Conservation (phyloP, 2,888 invertebrate genomes). For the Anorthoa munda region DNA sequence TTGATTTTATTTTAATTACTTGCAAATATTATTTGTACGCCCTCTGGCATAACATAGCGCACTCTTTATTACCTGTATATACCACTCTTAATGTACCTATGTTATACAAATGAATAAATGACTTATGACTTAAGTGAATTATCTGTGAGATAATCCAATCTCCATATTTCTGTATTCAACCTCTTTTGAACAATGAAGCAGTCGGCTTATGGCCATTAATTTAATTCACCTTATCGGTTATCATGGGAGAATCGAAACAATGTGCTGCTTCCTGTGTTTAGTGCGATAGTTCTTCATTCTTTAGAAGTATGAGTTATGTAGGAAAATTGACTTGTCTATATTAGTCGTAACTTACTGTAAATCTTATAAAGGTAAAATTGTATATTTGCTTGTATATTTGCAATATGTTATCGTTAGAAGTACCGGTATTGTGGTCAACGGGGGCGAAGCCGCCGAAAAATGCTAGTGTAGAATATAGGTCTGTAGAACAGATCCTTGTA, state of each 20-base stretch:
- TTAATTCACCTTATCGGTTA: constrained; percentile 66
- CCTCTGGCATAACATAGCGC: too few species aligned
- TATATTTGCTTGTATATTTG: too few species aligned
- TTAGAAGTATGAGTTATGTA: neutral
- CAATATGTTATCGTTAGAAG: too few species aligned
- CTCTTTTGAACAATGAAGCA: constrained; percentile 54
- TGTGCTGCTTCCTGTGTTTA: constrained; percentile 41
- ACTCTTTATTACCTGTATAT: too few species aligned
- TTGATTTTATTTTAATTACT: too few species aligned
- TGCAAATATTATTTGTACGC: too few species aligned
- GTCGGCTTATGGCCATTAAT: constrained; percentile 58
- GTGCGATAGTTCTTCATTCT: constrained; percentile 41
- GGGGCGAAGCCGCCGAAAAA: too few species aligned
- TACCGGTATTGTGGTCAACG: too few species aligned
- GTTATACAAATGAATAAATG: too few species aligned
- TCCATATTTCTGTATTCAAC: constrained; percentile 53
- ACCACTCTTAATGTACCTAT: too few species aligned
- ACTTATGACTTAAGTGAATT: too few species aligned
- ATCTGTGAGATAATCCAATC: constrained; percentile 58
- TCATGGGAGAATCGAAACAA: constrained; percentile 69
- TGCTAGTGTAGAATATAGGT: neutral
- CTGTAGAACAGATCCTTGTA: neutral
- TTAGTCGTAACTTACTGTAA: neutral
- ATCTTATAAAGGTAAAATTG: too few species aligned
- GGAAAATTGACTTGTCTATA: neutral